A percentile compares a stretch with the other conserved stretches of the same genome.
phyloP scores from a whole-genome alignment of 2,888 invertebrate species.

The Rotaria socialis region DNA sequence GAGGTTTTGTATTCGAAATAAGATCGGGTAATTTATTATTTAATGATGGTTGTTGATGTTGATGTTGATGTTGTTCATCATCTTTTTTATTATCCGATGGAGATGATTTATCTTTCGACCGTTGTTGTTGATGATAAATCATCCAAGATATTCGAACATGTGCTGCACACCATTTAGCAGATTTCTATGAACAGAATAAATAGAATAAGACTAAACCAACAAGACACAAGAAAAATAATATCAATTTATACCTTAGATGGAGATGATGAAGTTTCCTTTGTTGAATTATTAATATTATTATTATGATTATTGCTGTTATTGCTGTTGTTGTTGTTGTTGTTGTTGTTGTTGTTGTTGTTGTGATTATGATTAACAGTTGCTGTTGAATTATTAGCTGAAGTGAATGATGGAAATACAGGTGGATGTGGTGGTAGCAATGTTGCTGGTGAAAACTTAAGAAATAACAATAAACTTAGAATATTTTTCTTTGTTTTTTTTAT shows the following conservation, averaged over 20 bases:
- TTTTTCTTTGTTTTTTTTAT: neutral
- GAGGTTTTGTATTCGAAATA: neutral
- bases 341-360: too few species aligned
- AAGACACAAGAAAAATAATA: neutral
- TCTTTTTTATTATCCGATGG: slow-evolving; percentile 15
- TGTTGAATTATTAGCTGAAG: neutral
- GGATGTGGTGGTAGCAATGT: neutral
- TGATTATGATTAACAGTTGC: neutral
- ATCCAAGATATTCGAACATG: slow-evolving; percentile 37
- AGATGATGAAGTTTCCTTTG: neutral
- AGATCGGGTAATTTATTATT: neutral
- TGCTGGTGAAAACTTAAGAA: neutral
- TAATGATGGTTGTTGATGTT: neutral
- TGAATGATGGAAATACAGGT: neutral
- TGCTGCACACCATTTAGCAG: slow-evolving; percentile 36
- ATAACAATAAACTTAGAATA: neutral
- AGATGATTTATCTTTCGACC: slow-evolving; percentile 14
- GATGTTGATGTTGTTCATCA: neutral
- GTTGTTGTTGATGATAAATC: slow-evolving; percentile 38
- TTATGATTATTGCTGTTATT: too few species aligned
- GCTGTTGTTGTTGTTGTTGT: too few species aligned
- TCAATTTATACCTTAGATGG: neutral
- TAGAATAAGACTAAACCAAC: neutral
- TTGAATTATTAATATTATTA: neutral
- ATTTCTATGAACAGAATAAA: neutral